phyloP scores from a whole-genome alignment of 2,113 vertebrate genomes.

The Zingel zingel region DNA sequence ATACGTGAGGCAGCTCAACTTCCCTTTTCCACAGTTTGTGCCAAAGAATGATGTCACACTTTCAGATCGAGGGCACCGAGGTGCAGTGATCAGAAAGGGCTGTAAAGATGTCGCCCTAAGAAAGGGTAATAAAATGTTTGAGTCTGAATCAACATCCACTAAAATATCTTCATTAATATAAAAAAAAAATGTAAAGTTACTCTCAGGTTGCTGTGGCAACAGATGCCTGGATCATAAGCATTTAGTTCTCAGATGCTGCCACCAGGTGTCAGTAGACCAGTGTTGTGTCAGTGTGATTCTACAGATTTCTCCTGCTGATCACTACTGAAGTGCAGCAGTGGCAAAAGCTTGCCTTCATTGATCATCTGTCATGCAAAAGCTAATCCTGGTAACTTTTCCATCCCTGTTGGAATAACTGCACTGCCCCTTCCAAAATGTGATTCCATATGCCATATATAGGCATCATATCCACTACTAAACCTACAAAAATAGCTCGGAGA shows the following conservation, averaged over 20 bases:
- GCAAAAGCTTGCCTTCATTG: slow-evolving; percentile 17
- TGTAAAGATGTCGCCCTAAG: background rate
- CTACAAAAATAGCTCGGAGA: slow-evolving; percentile 33
- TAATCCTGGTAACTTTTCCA: background rate
- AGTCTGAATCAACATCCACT: background rate
- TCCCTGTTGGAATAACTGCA: background rate
- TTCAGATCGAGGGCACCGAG: slow-evolving; percentile 14
- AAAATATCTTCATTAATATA: slow-evolving; percentile 5
- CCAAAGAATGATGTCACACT: slow-evolving; percentile 67
- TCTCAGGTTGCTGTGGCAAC: slow-evolving; percentile 58
- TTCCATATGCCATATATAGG: background rate
- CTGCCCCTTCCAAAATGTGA: background rate
- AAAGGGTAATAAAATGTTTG: background rate
- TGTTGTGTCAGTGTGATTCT: background rate
- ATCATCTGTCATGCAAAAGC: slow-evolving; percentile 35
- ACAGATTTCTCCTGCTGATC: slow-evolving; percentile 21
- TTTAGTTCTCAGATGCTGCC: slow-evolving; percentile 38
- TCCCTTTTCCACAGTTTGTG: slow-evolving; percentile 71
- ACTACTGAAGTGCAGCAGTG: slow-evolving; percentile 23
- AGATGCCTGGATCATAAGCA: slow-evolving; percentile 8
- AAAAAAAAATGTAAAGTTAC: no score
- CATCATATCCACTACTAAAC: slow-evolving; percentile 6
- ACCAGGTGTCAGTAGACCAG: slow-evolving; percentile 66
- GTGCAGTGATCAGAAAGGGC: slow-evolving; percentile 27
- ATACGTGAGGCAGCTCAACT: slow-evolving; percentile 69